Evolutionary conservation across 1,140 invertebrate species (phyloP).

Genomic region (Caerostris darwini): DNA sequence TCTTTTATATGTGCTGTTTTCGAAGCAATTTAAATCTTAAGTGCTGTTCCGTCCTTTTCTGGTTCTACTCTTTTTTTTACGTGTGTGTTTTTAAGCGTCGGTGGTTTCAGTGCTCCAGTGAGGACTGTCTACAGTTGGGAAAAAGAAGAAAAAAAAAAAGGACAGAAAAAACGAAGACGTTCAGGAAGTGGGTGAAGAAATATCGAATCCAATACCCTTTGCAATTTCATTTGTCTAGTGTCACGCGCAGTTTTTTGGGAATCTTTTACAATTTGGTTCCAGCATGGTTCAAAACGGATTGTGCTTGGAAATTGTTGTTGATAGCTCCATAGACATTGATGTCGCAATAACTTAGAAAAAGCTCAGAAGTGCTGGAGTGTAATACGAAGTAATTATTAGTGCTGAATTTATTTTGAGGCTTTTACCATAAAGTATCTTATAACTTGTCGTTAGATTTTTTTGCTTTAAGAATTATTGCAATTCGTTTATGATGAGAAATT

Average conservation of each 20-base stretch:
- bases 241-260: background rate
- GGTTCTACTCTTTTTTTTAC: background rate
- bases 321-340: background rate
- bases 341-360: background rate
- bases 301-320: background rate
- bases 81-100: background rate
- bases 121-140: background rate
- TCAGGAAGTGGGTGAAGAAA: background rate
- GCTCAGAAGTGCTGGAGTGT: background rate
- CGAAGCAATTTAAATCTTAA: slow-evolving; percentile 46
- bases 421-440: background rate
- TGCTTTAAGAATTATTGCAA: background rate
- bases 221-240: slow-evolving; percentile 30
- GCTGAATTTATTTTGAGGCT: background rate
- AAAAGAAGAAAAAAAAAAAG: too few relatives aligned
- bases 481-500: background rate
- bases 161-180: background rate
- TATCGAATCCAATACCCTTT: slow-evolving; percentile 29
- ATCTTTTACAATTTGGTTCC: background rate
- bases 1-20: slow-evolving; percentile 21
- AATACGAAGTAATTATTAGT: background rate
- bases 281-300: background rate
- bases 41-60: background rate
- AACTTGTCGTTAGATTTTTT: background rate
- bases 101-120: background rate